Conservation (phyloP, 2,797 vertebrate genomes). For the Octomys mimax region DNA sequence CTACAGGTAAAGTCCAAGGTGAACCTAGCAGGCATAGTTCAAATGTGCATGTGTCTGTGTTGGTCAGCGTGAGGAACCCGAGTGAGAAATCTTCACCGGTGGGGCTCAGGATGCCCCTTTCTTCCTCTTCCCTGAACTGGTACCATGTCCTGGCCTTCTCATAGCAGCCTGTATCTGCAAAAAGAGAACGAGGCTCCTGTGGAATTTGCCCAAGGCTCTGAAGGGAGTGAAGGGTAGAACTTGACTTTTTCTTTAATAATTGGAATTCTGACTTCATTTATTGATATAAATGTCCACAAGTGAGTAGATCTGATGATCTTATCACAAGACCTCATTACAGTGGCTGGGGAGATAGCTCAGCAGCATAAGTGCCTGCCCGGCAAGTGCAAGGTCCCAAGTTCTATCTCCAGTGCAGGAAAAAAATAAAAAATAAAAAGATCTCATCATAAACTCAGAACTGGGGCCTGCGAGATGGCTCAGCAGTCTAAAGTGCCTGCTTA, state of each 20-base stretch:
- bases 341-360: too few species aligned
- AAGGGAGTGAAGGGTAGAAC: background rate
- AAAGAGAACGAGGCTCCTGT: slow-evolving; percentile 4
- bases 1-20: background rate
- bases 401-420: too few species aligned
- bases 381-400: too few species aligned
- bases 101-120: background rate
- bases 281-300: background rate
- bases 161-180: background rate
- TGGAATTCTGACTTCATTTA: background rate
- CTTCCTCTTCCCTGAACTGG: background rate
- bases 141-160: background rate
- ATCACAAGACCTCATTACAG: background rate
- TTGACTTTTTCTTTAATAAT: background rate
- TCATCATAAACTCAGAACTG: too few species aligned
- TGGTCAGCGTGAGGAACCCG: background rate
- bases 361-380: too few species aligned
- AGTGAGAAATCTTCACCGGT: background rate
- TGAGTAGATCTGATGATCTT: background rate
- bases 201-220: slow-evolving; percentile 2
- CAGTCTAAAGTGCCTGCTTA: too few species aligned
- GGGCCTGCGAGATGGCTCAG: too few species aligned
- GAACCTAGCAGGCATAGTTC: background rate
- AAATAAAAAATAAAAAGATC: too few species aligned
- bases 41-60: background rate